phyloP scores from a whole-genome alignment of 2,113 vertebrate species.

The Urocitellus parryii region DNA sequence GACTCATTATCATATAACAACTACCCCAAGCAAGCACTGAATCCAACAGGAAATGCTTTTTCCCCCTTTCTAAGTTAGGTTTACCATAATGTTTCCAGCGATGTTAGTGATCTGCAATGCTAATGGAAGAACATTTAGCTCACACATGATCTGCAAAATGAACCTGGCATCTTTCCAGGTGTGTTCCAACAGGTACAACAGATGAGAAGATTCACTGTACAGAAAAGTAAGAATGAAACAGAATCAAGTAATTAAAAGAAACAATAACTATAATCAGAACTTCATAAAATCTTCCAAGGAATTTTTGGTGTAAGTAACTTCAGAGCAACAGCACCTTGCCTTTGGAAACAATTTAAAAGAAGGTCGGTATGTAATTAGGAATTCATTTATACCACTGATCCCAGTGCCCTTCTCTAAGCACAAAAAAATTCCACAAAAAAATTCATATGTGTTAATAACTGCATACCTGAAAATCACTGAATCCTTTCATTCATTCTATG shows the following conservation, averaged over 20 bases:
- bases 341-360: constrained; percentile 72
- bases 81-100: constrained; percentile 97
- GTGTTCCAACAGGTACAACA: constrained; percentile 95
- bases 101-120: constrained; percentile 99
- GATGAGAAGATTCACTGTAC: constrained; percentile 92
- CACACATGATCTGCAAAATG: constrained; percentile 98
- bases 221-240: constrained; percentile 76
- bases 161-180: constrained; percentile 97
- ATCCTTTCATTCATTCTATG: constrained; percentile 36
- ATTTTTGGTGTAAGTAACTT: constrained; percentile 54
- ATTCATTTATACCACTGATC: constrained; percentile 43
- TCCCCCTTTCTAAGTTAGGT: constrained; percentile 73
- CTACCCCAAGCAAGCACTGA: constrained; percentile 66
- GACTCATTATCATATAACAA: constrained; percentile 70
- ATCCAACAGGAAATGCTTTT: constrained; percentile 80
- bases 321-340: constrained; percentile 43
- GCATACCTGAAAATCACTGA: constrained; percentile 38
- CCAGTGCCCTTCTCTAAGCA: constrained; percentile 43
- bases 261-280: constrained; percentile 78
- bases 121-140: constrained; percentile 97
- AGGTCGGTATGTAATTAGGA: constrained; percentile 45
- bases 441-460: constrained; percentile 37
- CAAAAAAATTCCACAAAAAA: constrained; percentile 43
- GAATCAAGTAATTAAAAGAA: constrained; percentile 78
- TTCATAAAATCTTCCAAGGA: constrained; percentile 69